Evolutionary conservation across 2,113 vertebrate species (phyloP), one percentile per base, ranked within the genome.

Genomic region (Nestor notabilis): DNA sequence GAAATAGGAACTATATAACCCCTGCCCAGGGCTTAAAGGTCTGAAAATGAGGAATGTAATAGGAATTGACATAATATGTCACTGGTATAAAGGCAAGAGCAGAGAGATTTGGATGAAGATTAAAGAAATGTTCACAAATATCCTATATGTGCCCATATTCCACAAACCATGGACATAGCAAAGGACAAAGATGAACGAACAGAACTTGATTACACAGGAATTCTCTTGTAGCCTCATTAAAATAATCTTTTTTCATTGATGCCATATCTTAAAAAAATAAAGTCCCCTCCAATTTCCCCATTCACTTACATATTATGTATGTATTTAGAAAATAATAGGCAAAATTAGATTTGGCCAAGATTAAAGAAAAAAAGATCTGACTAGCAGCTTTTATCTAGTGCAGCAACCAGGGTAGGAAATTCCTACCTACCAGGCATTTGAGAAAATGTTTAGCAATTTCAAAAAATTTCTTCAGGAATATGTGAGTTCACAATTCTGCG

Each of bases 131-230:
- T 47, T 86, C 29, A 39, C 71, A 83, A 8, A 18, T 49, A 10
- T 15, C 56, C 21, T 9, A 15, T 6, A 28, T 6, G 60, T 7
- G 9, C 4, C 27, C 10, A 5, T 11, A 52, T 24, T 9, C 35
- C 23, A 39, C 10, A 65, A 90, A 29, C 33, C 60, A 33, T 29
- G 37, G 21, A 69, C 10, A 49, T 20, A 72, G 17, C 0, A 0
- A 90, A 80, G 27, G 39, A n/a, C 31, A 65, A 93, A 46, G 23
- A 43, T 0, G 9, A 69, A 76, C 20, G 27, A 89, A n/a, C 19
- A 65, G 37, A 53, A 58, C 5, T 58, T 49, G 49, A 52, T 47
- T 68, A 52, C 14, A 44, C 3, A 47, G 15, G 50, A 75, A 83
- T 50, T 2, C 4, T 86, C 2, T 14, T 35, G 15, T 10, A 37